A percentile compares a stretch with the other conserved stretches of the same genome.
Evolutionary conservation across 2,797 vertebrate species (phyloP).

Genomic region (Xiphophorus birchmanni): DNA sequence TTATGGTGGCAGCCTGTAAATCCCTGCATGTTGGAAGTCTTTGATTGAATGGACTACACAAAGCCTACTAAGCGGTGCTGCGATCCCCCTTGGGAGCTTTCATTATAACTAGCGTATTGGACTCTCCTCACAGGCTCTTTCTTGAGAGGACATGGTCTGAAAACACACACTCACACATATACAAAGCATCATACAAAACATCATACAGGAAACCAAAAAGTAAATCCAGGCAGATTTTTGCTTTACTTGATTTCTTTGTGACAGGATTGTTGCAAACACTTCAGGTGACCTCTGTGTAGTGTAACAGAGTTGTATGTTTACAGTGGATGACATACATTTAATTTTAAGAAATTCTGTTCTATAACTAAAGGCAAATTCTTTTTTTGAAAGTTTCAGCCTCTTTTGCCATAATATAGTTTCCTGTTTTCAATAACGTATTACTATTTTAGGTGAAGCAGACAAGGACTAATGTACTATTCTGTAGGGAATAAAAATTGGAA

Average conservation of each 20-base stretch:
- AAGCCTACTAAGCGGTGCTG: constrained; percentile 76
- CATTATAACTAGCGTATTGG: constrained; percentile 81
- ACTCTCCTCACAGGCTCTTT: constrained; percentile 69
- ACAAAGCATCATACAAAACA: constrained; percentile 24
- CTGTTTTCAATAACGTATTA: background rate
- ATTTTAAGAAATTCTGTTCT: background rate
- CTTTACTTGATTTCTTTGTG: constrained; percentile 26
- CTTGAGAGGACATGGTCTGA: constrained; percentile 51
- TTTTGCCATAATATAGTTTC: background rate
- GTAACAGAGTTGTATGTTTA: background rate
- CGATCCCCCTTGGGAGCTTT: constrained; percentile 77
- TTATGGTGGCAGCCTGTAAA: constrained; percentile 61
- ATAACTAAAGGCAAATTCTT: too few species aligned
- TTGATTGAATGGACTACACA: constrained; percentile 77
- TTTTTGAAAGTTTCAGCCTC: background rate
- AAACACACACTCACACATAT: constrained; percentile 18
- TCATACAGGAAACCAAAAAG: constrained; percentile 21
- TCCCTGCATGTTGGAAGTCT: constrained; percentile 71
- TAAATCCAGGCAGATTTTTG: constrained; percentile 34
- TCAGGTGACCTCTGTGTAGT: constrained; percentile 11
- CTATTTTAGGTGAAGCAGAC: background rate
- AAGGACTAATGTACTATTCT: background rate
- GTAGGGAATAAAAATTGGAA: background rate
- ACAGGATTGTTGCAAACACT: constrained; percentile 15
- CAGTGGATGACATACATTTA: too few species aligned